Evolutionary conservation across 2,888 invertebrate genomes (phyloP), one percentile per base, ranked within the genome.

Genomic region (Polietes domitor): DNA sequence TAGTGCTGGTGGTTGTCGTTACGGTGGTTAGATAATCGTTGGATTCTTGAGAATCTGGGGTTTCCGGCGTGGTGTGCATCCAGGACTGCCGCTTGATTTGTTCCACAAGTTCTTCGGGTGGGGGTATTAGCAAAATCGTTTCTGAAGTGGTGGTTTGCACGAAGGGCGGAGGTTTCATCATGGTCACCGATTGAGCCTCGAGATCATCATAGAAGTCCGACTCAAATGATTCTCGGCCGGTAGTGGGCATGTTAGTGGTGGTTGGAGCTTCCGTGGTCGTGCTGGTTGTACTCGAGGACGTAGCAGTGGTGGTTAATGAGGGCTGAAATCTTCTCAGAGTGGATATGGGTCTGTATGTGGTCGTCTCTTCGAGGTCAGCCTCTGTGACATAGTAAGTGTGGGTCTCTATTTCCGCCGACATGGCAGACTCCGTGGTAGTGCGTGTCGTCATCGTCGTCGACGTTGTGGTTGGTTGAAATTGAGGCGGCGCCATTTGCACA

Each of bases 91-190:
- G 88, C 58, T 91, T 90, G 17, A 89, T 87, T 72, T 91, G 89
- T 32, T 89, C 89, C 55, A 89, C 90, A 63, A 91, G 89, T 80
- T 92, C 92, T 73, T 92, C 92, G 0, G 90, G 86, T n/a, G 92
- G 92, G 0, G 92, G 92, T 87, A 92, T 92, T 26, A 92, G 77
- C 5, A 92, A 82, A 63, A 92, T 92, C 0, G 92, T 92, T 85
- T 91, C 92, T 1, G 91, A 88, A 12, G 92, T 92, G 7, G 92
- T 91, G 5, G 90, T 88, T 50, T 87, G 88, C 61, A 83, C 61
- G 1, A 89, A 70, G 1, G 89, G 86, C 0, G 88, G 88, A 0
- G 88, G 88, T 47, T 87, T 88, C 43, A 87, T 84, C 85, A 88
- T 70, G 1, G 85, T 89, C 2, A 88, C 90, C 0, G 87, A 87